Percentiles rank a stretch among this genome's conserved stretches.
phyloP scores from a whole-genome alignment of 37 sponge, comb jelly and placozoan genomes.

The Aplysina aerophoba region DNA sequence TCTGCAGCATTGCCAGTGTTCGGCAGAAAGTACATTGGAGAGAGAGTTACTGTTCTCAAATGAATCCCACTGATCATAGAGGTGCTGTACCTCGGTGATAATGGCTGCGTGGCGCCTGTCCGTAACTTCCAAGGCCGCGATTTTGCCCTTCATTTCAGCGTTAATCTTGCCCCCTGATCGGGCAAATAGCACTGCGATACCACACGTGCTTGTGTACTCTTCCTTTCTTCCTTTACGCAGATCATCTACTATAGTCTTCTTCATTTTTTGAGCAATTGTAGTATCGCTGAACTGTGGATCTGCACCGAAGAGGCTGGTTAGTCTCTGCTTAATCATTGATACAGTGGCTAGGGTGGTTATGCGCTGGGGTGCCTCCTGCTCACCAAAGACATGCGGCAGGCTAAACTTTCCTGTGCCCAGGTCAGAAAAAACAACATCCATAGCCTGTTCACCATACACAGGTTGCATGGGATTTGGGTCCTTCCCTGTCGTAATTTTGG shows the following conservation, averaged over 20 bases:
- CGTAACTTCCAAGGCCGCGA: too few relatives aligned
- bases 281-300: constrained; percentile 26
- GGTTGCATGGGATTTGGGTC: too few relatives aligned
- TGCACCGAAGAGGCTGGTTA: constrained; percentile 28
- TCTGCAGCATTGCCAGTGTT: too few relatives aligned
- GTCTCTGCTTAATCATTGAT: constrained; percentile 16
- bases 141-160: too few relatives aligned
- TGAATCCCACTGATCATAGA: too few relatives aligned
- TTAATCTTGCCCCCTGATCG: constrained; percentile 36
- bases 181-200: constrained; percentile 35
- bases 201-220: constrained; percentile 28
- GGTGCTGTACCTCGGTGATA: too few relatives aligned
- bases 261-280: constrained; percentile 21
- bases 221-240: constrained; percentile 12
- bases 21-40: too few relatives aligned
- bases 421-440: constrained; percentile 13
- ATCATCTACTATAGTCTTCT: constrained; percentile 26
- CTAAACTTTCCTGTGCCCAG: too few relatives aligned
- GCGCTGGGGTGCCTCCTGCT: not conserved
- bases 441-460: too few relatives aligned
- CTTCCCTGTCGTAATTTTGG: too few relatives aligned
- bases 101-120: too few relatives aligned
- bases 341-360: constrained; percentile 28
- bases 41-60: too few relatives aligned
- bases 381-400: constrained; percentile 27